A percentile compares a stretch with the other conserved stretches of the same genome.
Conservation (phyloP, 2,113 vertebrate species). For the Tympanuchus pallidicinctus region DNA sequence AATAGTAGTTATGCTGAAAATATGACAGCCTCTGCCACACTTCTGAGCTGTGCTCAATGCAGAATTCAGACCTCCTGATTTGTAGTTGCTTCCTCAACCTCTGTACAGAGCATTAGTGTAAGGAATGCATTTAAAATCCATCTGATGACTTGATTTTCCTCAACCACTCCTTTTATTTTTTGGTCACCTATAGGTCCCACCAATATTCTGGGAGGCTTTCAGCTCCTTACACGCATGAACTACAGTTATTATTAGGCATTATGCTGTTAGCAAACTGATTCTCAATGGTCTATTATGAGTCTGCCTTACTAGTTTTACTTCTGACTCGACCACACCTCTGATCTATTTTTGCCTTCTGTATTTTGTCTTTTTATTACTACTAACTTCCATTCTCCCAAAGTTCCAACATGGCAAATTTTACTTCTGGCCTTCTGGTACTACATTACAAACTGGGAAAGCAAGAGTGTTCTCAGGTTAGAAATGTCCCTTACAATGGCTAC, state of each 20-base stretch:
- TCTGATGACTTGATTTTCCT: neutral
- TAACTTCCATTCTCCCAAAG: neutral
- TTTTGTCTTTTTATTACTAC: neutral
- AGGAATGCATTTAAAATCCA: neutral
- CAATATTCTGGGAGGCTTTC: neutral
- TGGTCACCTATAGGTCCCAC: neutral
- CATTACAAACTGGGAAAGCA: neutral
- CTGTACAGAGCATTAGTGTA: neutral
- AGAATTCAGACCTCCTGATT: neutral
- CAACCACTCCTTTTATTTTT: neutral
- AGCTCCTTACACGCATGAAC: neutral
- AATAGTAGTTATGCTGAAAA: neutral
- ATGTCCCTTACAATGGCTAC: rapidly evolving
- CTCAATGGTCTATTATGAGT: neutral
- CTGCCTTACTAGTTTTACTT: neutral
- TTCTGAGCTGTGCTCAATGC: neutral
- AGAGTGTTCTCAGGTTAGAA: neutral
- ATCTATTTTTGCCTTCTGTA: neutral
- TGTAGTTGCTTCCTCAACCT: neutral
- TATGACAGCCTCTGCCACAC: neutral
- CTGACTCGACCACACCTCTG: neutral
- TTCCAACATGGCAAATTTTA: neutral
- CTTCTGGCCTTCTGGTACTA: neutral
- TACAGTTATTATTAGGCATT: neutral
- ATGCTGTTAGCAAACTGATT: neutral